These are phyloP conservation scores for Agonopterix alstromeriana DNA, from an alignment of 2,888 invertebrate genomes.

Conservation along the genomic window DNA sequence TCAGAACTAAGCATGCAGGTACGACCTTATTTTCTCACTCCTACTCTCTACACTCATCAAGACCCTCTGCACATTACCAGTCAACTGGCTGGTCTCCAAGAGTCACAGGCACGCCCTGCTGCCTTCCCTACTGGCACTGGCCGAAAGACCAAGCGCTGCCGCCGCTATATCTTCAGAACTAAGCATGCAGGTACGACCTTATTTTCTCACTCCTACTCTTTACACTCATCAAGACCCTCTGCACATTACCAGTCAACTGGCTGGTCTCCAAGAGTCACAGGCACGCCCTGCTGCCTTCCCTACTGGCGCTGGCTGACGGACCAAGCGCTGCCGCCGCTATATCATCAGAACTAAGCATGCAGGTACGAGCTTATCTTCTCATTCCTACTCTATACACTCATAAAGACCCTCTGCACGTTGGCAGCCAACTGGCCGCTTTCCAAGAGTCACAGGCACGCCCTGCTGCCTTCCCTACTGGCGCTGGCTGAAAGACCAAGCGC, in stretches of 20 bases:
- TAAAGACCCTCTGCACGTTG: conserved; percentile 89
- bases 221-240: too few species aligned
- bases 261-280: too few species aligned
- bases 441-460: conserved; percentile 79
- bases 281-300: too few species aligned
- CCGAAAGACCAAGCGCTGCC: conserved; percentile 78
- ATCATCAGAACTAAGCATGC: conserved; percentile 84
- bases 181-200: conserved; percentile 77
- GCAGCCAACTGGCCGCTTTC: conserved; percentile 93
- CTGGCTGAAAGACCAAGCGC: conserved; percentile 74
- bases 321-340: conserved; percentile 81
- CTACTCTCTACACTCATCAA: too few species aligned
- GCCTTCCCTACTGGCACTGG: conserved; percentile 84
- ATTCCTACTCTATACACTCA: too few species aligned
- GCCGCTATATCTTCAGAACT: conserved; percentile 84
- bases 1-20: conserved; percentile 82
- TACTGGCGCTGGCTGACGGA: conserved; percentile 79
- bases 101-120: conserved; percentile 82
- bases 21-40: too few species aligned
- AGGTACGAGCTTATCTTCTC: too few species aligned
- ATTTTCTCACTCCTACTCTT: too few species aligned
- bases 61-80: conserved; percentile 90
- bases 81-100: conserved; percentile 89
- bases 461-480: conserved; percentile 89
- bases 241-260: too few species aligned